These are phyloP conservation scores for Celastrina argiolus DNA, from an alignment of 2,888 invertebrate genomes.

Conservation along the genomic window DNA sequence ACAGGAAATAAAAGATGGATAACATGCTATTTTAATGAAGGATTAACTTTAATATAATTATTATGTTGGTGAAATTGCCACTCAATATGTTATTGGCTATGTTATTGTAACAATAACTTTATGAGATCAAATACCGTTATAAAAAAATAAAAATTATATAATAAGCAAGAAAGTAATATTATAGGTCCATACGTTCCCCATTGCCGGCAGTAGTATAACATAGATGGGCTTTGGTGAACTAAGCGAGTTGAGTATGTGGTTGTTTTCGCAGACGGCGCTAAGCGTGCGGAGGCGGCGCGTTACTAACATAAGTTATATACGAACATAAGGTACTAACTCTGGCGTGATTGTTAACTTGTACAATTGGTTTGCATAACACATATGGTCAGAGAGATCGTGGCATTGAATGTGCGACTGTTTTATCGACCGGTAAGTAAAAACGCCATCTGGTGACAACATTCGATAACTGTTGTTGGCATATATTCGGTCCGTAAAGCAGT, in stretches of 20 bases:
- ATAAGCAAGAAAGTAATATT: no score
- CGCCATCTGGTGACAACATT: neutral
- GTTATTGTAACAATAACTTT: no score
- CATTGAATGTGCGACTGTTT: neutral
- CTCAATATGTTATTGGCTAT: no score
- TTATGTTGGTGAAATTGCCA: no score
- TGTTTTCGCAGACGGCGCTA: slow-evolving; percentile 76
- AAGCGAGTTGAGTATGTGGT: slow-evolving; percentile 55
- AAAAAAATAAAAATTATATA: neutral
- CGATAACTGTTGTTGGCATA: neutral
- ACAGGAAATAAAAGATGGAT: no score
- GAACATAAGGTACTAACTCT: slow-evolving; percentile 70
- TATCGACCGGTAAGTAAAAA: neutral
- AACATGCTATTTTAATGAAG: no score
- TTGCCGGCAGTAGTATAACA: slow-evolving; percentile 1
- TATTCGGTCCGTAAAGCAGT: neutral
- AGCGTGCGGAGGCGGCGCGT: slow-evolving; percentile 51
- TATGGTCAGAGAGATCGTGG: neutral
- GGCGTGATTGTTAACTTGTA: slow-evolving; percentile 67
- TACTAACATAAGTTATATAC: slow-evolving; percentile 64
- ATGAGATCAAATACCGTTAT: no score
- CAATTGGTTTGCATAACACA: slow-evolving; percentile 39
- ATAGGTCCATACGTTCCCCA: neutral
- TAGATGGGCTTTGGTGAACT: neutral
- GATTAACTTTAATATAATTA: no score